Base-by-base conservation (phyloP, 2,113 vertebrate genomes). In the Mesocricetus auratus region DNA sequence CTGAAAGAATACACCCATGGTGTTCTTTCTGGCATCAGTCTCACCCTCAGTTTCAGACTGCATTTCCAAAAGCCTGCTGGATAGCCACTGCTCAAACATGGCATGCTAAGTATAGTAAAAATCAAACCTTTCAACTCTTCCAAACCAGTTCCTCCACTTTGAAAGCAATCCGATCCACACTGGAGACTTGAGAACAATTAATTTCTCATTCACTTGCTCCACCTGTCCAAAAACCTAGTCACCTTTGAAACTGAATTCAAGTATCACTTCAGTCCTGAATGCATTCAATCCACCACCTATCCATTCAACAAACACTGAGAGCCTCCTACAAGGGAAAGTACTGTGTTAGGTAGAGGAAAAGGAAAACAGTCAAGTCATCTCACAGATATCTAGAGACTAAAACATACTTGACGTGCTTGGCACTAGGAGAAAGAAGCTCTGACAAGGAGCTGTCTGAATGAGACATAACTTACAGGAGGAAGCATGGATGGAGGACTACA, bases 151-250 rank as follows among this genome's bases (percentile, higher is more conserved):
- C 69, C 47, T 90, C 50, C 53, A 93, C 66, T 31, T 91, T 86
- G 71, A 92, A 97, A 85, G 79, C 88, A 83, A 69, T 31, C 69
- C 19, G 71, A 95, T 17, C 68, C 13, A 85, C 21, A 91, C 64
- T 81, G 75, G 79, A 79, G 10, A 83, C 79, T 95, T 92, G 56
- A 66, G 45, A 75, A 96, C 68, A 85, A 42, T 29, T 21, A 75
- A 95, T 79, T 96, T 71, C 74, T 79, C 74, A 86, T 74, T 95
- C 75, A 60, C 89, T 64, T 62, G 81, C 24, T 89, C 71, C 47
- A 91, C 24, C 82, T 92, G 50, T 89, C 93, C 94, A 90, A 96
- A 97, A 96, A 87, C 83, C 90, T 66, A 85, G 90, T 87, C 56
- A 79, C 42, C n/a, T 64, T 78, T 77, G 93, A 97, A 96, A 88